Conservation (phyloP, 2,888 invertebrate genomes). For the Beris morrisii region DNA sequence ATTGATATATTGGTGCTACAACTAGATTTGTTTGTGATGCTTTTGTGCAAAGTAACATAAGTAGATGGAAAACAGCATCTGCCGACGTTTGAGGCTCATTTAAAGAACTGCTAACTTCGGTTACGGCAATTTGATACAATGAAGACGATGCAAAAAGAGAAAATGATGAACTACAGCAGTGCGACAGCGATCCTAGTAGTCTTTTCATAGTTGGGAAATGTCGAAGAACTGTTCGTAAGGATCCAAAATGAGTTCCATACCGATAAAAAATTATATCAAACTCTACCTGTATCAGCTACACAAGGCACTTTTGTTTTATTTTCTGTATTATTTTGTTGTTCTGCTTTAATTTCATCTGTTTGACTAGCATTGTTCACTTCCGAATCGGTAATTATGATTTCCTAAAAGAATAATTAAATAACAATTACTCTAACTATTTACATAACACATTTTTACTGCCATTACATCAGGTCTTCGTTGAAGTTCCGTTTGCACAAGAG, state of each 20-base stretch:
- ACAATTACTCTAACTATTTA: not conserved
- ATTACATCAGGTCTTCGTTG: constrained; percentile 56
- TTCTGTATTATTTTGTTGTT: constrained; percentile 59
- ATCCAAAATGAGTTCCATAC: not conserved
- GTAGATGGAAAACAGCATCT: constrained; percentile 84
- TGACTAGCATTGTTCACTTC: constrained; percentile 60
- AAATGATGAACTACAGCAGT: constrained; percentile 72
- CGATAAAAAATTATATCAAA: not conserved
- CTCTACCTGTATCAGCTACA: constrained; percentile 71
- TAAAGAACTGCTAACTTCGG: constrained; percentile 47
- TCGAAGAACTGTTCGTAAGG: constrained; percentile 63
- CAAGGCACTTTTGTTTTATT: constrained; percentile 64
- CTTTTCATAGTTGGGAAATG: constrained; percentile 81
- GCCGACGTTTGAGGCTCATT: constrained; percentile 76
- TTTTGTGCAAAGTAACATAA: constrained; percentile 74
- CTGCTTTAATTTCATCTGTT: constrained; percentile 85
- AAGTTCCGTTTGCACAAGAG: constrained; percentile 66
- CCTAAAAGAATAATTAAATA: constrained; percentile 40
- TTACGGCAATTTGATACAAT: constrained; percentile 51
- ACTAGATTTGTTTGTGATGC: constrained; percentile 75
- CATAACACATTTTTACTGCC: not conserved
- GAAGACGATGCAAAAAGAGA: constrained; percentile 65
- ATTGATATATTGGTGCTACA: constrained; percentile 75
- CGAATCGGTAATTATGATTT: constrained; percentile 56
- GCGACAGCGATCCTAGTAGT: constrained; percentile 76